A percentile compares a stretch with the other conserved stretches of the same genome.
phyloP scores from a whole-genome alignment of 2,888 invertebrate species.

The Meganola albula region DNA sequence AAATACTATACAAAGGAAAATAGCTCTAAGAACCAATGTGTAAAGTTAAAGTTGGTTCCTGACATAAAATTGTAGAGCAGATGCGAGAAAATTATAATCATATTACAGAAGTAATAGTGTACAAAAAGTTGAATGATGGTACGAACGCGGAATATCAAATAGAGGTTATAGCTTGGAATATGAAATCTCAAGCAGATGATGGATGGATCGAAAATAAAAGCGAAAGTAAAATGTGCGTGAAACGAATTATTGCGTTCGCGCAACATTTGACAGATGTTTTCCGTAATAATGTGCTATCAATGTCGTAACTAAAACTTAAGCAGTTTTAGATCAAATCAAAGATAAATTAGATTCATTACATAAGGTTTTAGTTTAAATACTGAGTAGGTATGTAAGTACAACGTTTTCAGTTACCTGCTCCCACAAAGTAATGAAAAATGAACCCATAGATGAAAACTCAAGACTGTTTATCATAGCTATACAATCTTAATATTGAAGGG shows the following conservation, averaged over 20 bases:
- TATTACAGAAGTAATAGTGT: constrained; percentile 57
- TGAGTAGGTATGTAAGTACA: no score
- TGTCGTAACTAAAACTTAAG: no score
- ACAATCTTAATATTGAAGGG: constrained; percentile 4
- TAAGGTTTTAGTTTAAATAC: no score
- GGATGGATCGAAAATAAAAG: constrained; percentile 43
- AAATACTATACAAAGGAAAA: constrained; percentile 33
- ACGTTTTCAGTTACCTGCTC: no score
- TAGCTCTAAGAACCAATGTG: constrained; percentile 32
- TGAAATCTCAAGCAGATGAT: constrained; percentile 42
- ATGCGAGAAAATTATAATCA: constrained; percentile 58
- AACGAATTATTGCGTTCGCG: constrained; percentile 9
- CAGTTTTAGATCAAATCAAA: no score
- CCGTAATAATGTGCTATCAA: no score
- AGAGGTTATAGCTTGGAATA: constrained; percentile 38
- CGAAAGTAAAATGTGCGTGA: constrained; percentile 23
- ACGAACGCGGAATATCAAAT: constrained; percentile 52
- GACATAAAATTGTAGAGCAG: constrained; percentile 29
- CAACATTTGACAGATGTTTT: background rate
- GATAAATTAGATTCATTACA: no score
- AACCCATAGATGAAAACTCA: no score
- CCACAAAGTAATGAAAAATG: no score
- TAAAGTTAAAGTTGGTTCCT: constrained; percentile 28
- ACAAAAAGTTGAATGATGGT: constrained; percentile 63
- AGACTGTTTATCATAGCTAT: constrained; percentile 11